These are phyloP conservation scores for Callinectes sapidus DNA, from an alignment of 2,888 invertebrate genomes.

Conservation along the genomic window DNA sequence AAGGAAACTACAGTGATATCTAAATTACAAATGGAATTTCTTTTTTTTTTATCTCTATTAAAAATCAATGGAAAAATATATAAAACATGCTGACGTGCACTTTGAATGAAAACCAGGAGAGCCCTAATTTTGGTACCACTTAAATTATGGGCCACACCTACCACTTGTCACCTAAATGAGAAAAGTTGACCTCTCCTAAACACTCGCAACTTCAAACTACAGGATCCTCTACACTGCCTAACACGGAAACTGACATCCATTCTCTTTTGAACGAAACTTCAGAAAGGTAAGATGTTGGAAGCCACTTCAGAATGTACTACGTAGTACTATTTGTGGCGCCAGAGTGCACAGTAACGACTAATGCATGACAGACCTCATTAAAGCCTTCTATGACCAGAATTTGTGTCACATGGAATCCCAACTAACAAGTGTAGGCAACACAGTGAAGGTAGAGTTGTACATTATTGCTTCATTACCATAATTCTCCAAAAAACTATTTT, in stretches of 20 bases:
- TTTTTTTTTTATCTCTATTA: constrained; percentile 16
- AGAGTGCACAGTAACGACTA: constrained; percentile 56
- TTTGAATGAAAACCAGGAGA: constrained; percentile 41
- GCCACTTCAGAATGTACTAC: constrained; percentile 68
- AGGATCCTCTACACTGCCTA: constrained; percentile 62
- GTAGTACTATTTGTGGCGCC: constrained; percentile 58
- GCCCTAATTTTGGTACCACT: constrained; percentile 50
- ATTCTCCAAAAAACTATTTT: constrained; percentile 50
- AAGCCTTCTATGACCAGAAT: constrained; percentile 61
- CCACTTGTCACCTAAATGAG: constrained; percentile 57
- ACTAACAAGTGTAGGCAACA: constrained; percentile 53
- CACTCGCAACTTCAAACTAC: constrained; percentile 48
- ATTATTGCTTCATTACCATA: constrained; percentile 68
- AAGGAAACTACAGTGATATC: constrained; percentile 66
- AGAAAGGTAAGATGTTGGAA: constrained; percentile 62
- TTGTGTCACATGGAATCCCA: constrained; percentile 67
- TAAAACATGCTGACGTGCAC: constrained; percentile 29
- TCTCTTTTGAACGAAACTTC: constrained; percentile 57
- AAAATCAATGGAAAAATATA: constrained; percentile 43
- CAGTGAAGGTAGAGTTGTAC: constrained; percentile 53
- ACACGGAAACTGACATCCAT: constrained; percentile 68
- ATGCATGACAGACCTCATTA: constrained; percentile 66
- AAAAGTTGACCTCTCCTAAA: constrained; percentile 58
- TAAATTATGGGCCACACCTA: constrained; percentile 55
- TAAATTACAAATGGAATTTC: constrained; percentile 52